These are phyloP conservation scores for Phrynocephalus versicolor DNA, from an alignment of 2,113 vertebrate genomes.

Conservation along the genomic window DNA sequence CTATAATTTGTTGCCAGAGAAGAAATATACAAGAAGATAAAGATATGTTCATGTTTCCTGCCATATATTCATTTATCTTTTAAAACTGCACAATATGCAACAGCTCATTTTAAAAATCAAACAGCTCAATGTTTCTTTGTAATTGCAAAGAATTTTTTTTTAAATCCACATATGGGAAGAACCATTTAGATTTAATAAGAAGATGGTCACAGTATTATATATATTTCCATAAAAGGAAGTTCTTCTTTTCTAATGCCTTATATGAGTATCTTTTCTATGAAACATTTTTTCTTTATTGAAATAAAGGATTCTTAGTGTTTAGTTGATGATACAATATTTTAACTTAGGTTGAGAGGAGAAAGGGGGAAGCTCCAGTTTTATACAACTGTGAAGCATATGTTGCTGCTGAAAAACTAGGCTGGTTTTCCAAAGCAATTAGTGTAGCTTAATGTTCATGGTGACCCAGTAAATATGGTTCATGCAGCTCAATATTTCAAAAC, in stretches of 20 bases:
- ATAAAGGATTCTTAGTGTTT: slow-evolving; percentile 42
- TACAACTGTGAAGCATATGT: slow-evolving; percentile 46
- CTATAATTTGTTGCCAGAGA: not conserved
- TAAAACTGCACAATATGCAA: not conserved
- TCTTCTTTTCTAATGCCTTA: not conserved
- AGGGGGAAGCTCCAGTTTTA: slow-evolving; percentile 35
- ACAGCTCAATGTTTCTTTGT: not conserved
- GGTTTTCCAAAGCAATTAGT: slow-evolving; percentile 68
- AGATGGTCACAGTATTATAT: slow-evolving; percentile 7
- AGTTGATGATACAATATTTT: slow-evolving; percentile 48
- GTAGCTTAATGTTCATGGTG: slow-evolving; percentile 64
- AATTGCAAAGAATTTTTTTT: not conserved
- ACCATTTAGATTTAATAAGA: slow-evolving; percentile 5
- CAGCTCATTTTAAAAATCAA: slow-evolving; percentile 19
- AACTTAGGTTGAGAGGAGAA: slow-evolving; percentile 13
- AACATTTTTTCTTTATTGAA: slow-evolving; percentile 35
- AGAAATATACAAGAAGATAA: not conserved
- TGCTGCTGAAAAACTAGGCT: slow-evolving; percentile 34
- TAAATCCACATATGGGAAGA: not conserved
- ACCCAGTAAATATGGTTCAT: slow-evolving; percentile 61
- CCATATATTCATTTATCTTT: not conserved
- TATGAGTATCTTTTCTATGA: slow-evolving; percentile 1
- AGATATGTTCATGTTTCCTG: not conserved
- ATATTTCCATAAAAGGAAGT: not conserved
- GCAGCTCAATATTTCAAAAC: slow-evolving; percentile 61